Evolutionary conservation across 92 coral and sea anemone genomes (phyloP).

Genomic region (Parazoanthus atlanticus): DNA sequence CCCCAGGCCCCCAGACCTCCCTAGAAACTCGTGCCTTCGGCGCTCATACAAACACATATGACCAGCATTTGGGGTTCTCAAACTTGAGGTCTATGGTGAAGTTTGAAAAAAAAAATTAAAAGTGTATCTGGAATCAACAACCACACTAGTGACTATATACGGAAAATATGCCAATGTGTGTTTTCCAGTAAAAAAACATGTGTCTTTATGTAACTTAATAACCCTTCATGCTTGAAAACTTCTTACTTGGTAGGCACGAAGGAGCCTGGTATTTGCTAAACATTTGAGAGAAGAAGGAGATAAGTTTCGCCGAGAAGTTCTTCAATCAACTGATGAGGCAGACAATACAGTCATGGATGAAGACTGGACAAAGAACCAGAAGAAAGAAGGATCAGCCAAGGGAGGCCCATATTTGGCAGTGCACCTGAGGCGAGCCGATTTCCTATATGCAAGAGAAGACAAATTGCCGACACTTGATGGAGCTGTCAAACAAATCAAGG

Average conservation of each 20-base stretch:
- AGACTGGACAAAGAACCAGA: conserved; percentile 94
- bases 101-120: too few species aligned
- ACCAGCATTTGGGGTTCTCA: too few species aligned
- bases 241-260: conserved; percentile 71
- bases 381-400: conserved; percentile 84
- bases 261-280: conserved; percentile 97
- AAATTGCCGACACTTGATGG: conserved; percentile 86
- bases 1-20: too few species aligned
- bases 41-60: too few species aligned
- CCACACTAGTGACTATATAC: not conserved
- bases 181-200: too few species aligned
- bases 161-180: too few species aligned
- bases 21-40: too few species aligned
- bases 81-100: too few species aligned
- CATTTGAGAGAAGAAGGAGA: conserved; percentile 93
- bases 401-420: conserved; percentile 96
- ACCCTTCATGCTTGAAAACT: not conserved
- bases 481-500: conserved; percentile 83
- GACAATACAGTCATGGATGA: conserved; percentile 89
- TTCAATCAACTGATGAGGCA: conserved; percentile 82
- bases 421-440: conserved; percentile 91
- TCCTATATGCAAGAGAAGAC: conserved; percentile 89
- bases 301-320: conserved; percentile 80
- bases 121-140: too few species aligned
- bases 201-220: not conserved